A percentile compares a stretch with the other conserved stretches of the same genome.
Evolutionary conservation across 2,113 vertebrate species (phyloP).

Genomic region (Dendropsophus ebraccatus): DNA sequence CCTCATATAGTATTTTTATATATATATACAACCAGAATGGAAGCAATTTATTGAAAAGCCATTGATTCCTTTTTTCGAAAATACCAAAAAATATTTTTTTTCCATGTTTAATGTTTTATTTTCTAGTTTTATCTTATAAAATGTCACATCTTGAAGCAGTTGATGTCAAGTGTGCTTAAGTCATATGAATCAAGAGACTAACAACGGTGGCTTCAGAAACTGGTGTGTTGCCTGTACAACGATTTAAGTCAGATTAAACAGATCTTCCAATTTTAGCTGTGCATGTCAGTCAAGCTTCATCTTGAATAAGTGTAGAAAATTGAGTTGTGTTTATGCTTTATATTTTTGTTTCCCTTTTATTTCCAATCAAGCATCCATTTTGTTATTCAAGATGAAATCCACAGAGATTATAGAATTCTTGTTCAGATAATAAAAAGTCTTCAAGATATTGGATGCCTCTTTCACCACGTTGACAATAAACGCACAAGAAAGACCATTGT

Average conservation of each 20-base stretch:
- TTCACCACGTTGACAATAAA: slow-evolving; percentile 83
- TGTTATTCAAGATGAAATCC: slow-evolving; percentile 81
- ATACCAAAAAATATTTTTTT: slow-evolving; percentile 98
- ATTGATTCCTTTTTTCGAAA: slow-evolving; percentile 90
- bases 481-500: slow-evolving; percentile 92
- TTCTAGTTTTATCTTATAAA: slow-evolving; percentile 85
- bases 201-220: slow-evolving; percentile 87
- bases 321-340: slow-evolving; percentile 67
- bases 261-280: slow-evolving; percentile 80
- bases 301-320: slow-evolving; percentile 80
- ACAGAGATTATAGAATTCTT: slow-evolving; percentile 79
- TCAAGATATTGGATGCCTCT: slow-evolving; percentile 85
- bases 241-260: slow-evolving; percentile 75
- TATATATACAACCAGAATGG: slow-evolving; percentile 87
- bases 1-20: slow-evolving; percentile 75
- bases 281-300: slow-evolving; percentile 79
- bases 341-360: slow-evolving; percentile 57
- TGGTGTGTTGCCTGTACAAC: slow-evolving; percentile 79
- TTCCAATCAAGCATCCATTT: slow-evolving; percentile 77
- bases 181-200: slow-evolving; percentile 91
- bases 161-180: slow-evolving; percentile 98
- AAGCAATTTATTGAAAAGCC: slow-evolving; percentile 99
- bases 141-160: slow-evolving; percentile 95
- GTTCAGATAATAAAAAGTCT: slow-evolving; percentile 81
- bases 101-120: slow-evolving; percentile 78